phyloP scores from a whole-genome alignment of 2,797 vertebrate species.

The Hippocampus kuda region DNA sequence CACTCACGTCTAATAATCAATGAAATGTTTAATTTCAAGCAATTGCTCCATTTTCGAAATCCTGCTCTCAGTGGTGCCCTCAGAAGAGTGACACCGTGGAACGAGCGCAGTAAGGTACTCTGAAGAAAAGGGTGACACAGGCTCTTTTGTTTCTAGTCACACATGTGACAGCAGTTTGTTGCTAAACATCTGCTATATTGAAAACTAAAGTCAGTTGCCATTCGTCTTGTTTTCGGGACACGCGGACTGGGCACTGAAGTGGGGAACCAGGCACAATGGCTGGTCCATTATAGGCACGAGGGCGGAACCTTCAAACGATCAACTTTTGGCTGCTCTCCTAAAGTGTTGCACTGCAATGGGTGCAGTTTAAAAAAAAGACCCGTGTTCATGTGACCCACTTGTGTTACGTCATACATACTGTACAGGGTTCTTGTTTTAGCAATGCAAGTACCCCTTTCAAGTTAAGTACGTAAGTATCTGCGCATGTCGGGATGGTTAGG shows the following conservation, averaged over 20 bases:
- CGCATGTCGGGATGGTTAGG: conserved; percentile 48
- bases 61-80: background rate
- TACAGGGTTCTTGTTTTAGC: conserved; percentile 11
- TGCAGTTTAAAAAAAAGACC: background rate
- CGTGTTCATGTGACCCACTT: background rate
- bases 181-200: too few species aligned
- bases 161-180: background rate
- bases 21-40: too few species aligned
- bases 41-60: background rate
- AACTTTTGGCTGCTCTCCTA: background rate
- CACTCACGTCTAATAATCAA: background rate
- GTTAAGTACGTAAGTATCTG: background rate
- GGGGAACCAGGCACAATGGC: background rate
- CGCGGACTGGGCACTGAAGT: too few species aligned
- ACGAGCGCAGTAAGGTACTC: background rate
- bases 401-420: background rate
- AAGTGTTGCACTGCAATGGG: background rate
- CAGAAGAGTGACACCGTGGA: background rate
- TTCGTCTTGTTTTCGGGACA: too few species aligned
- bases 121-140: background rate
- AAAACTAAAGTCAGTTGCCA: too few species aligned
- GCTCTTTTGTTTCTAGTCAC: background rate
- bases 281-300: background rate
- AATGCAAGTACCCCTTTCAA: conserved; percentile 27
- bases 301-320: background rate